These are phyloP conservation scores for Epinephelus awoara DNA, from an alignment of 2,797 vertebrate genomes.

Conservation along the genomic window DNA sequence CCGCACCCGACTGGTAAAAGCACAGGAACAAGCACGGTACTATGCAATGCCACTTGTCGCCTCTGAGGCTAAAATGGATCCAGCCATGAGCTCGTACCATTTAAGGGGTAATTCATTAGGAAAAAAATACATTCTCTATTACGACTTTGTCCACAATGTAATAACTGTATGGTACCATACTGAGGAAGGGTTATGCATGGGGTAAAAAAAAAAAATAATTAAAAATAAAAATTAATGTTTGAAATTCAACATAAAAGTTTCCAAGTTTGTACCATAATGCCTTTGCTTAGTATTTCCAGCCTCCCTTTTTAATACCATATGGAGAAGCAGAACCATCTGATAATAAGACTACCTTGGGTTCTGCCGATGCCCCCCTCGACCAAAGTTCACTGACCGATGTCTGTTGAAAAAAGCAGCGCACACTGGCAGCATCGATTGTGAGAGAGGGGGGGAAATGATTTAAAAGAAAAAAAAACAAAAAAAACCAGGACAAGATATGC, in stretches of 20 bases:
- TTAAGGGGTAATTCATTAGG: slow-evolving; percentile 18
- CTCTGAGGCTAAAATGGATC: slow-evolving; percentile 46
- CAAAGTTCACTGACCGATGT: slow-evolving; percentile 40
- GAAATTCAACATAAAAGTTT: slow-evolving; percentile 51
- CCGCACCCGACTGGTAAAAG: slow-evolving; percentile 15
- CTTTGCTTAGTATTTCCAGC: slow-evolving; percentile 50
- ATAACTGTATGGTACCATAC: slow-evolving; percentile 45
- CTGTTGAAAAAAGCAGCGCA: slow-evolving; percentile 44
- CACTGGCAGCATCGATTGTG: slow-evolving; percentile 48
- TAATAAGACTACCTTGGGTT: slow-evolving; percentile 28
- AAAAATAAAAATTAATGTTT: slow-evolving; percentile 40
- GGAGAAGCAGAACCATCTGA: slow-evolving; percentile 31
- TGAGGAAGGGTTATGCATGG: slow-evolving; percentile 45
- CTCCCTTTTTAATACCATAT: slow-evolving; percentile 68
- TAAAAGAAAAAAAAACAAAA: slow-evolving; percentile 17
- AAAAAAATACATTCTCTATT: slow-evolving; percentile 31
- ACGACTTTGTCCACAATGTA: slow-evolving; percentile 33
- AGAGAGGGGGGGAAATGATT: background rate
- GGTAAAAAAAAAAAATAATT: slow-evolving; percentile 21
- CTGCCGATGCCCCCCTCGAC: slow-evolving; percentile 30
- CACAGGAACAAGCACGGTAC: slow-evolving; percentile 10
- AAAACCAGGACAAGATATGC: slow-evolving; percentile 52
- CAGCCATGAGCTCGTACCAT: slow-evolving; percentile 49
- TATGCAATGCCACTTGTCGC: slow-evolving; percentile 27
- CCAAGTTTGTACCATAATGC: slow-evolving; percentile 69